phyloP scores from a whole-genome alignment of 1,140 invertebrate genomes.

The Nebria ingens region DNA sequence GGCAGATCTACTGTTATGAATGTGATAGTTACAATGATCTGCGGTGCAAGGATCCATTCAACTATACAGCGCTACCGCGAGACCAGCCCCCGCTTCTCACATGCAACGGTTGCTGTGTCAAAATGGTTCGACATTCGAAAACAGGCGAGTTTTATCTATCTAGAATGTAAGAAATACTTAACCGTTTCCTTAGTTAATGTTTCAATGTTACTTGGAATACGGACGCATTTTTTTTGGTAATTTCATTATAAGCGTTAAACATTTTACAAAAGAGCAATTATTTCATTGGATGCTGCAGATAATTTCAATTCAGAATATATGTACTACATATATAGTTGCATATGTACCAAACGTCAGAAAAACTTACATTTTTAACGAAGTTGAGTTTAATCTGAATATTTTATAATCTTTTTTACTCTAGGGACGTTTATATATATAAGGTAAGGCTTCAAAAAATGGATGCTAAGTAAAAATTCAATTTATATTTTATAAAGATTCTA shows the following conservation, averaged over 20 bases:
- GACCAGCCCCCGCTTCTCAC: constrained; percentile 75
- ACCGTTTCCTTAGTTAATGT: constrained; percentile 6
- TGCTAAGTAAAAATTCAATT: too few species aligned
- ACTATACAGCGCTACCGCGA: constrained; percentile 74
- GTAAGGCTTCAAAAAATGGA: too few species aligned
- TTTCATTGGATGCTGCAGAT: too few species aligned
- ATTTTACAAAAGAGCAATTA: too few species aligned
- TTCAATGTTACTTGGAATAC: background rate
- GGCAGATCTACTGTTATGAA: constrained; percentile 84
- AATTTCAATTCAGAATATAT: too few species aligned
- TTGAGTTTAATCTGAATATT: too few species aligned
- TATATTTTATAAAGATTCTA: too few species aligned
- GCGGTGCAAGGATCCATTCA: constrained; percentile 84
- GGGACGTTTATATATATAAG: too few species aligned
- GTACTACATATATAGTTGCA: too few species aligned
- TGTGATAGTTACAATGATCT: constrained; percentile 84
- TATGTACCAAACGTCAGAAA: background rate
- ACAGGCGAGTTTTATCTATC: constrained; percentile 58
- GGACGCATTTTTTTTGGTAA: too few species aligned
- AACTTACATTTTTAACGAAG: constrained; percentile 3
- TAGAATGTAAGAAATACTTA: background rate
- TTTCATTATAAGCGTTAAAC: too few species aligned
- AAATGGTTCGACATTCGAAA: constrained; percentile 83
- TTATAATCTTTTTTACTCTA: too few species aligned
- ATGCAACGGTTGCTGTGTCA: constrained; percentile 88